phyloP scores from a whole-genome alignment of 2,113 vertebrate genomes.

The Rattus rattus region DNA sequence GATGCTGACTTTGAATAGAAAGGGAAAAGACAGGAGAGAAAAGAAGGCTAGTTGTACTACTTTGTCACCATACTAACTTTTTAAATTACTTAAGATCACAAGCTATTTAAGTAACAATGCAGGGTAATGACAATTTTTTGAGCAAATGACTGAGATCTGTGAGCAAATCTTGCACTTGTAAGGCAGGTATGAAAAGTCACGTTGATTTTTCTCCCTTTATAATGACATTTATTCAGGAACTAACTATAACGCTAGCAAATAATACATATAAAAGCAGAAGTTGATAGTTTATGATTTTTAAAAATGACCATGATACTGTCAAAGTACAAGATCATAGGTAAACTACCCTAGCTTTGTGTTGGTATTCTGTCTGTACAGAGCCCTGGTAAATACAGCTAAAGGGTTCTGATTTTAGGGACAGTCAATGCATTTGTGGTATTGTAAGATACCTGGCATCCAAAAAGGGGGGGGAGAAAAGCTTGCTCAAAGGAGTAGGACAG shows the following conservation, averaged over 20 bases:
- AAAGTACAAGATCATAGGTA: background rate
- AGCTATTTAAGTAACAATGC: conserved; percentile 38
- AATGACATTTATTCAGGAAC: conserved; percentile 43
- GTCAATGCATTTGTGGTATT: background rate
- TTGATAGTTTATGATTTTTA: background rate
- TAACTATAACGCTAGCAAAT: background rate
- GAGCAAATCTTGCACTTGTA: conserved; percentile 27
- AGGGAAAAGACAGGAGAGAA: background rate
- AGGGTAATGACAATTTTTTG: conserved; percentile 50
- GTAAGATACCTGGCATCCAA: background rate
- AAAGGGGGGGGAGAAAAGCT: background rate
- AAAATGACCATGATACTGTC: background rate
- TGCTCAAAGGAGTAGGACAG: background rate
- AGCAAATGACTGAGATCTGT: conserved; percentile 44
- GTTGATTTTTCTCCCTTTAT: background rate
- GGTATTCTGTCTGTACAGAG: background rate
- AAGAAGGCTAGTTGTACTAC: background rate
- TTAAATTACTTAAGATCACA: conserved; percentile 21
- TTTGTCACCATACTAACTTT: background rate
- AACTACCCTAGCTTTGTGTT: background rate
- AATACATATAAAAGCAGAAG: background rate
- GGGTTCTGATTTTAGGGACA: background rate
- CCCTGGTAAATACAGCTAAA: background rate
- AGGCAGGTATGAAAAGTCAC: conserved; percentile 41
- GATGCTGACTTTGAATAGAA: background rate